Conservation (phyloP, 2,113 vertebrate species). For the Chaetops frenatus region DNA sequence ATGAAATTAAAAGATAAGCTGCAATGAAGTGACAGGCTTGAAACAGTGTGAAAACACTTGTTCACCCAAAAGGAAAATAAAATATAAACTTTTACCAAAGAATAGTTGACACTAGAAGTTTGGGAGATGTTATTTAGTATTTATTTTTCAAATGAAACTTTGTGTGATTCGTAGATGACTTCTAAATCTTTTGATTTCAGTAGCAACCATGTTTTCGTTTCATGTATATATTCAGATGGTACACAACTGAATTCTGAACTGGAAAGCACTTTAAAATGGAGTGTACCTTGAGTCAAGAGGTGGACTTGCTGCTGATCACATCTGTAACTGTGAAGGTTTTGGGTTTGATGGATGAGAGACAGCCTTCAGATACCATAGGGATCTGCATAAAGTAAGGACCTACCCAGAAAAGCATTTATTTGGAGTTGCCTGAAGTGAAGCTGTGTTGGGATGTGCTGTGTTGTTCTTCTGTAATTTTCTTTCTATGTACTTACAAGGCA, state of each 20-base stretch:
- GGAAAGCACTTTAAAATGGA: neutral
- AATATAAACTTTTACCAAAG: neutral
- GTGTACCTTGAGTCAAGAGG: neutral
- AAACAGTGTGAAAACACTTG: neutral
- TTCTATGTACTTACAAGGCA: neutral
- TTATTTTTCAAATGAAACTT: neutral
- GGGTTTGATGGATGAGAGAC: neutral
- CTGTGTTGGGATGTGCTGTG: neutral
- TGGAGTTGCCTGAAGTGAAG: neutral
- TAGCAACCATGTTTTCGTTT: neutral
- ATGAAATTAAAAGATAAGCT: neutral
- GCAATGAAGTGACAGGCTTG: neutral
- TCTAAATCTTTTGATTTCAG: neutral
- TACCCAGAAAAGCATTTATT: neutral
- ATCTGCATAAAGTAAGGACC: neutral
- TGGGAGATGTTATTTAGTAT: neutral
- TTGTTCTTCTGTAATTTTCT: neutral
- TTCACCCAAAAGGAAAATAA: neutral
- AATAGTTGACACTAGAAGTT: neutral
- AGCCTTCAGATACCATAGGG: neutral
- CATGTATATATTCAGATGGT: accelerated
- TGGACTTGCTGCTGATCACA: neutral
- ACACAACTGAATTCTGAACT: neutral
- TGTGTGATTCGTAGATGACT: neutral
- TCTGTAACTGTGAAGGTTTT: neutral